Percentiles rank a stretch among this genome's conserved stretches.
Conservation (phyloP, 2,113 vertebrate genomes). For the Spea bombifrons region DNA sequence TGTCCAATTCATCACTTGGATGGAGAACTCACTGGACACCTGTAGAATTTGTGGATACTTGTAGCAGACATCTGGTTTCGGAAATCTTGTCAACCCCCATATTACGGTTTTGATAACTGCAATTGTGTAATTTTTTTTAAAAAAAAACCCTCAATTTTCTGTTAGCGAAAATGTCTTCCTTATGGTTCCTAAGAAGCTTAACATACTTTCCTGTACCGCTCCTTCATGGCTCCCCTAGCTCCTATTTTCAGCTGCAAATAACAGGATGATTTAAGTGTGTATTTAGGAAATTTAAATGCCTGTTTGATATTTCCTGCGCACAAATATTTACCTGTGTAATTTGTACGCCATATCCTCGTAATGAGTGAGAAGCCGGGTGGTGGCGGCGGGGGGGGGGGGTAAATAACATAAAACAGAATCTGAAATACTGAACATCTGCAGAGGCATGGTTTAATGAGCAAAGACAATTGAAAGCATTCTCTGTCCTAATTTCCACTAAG, state of each 20-base stretch:
- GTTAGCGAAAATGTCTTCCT: conserved; percentile 7
- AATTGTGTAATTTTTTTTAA: too few species aligned
- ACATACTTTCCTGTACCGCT: conserved; percentile 14
- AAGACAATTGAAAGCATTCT: conserved; percentile 69
- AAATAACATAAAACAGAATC: conserved; percentile 18
- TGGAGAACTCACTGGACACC: too few species aligned
- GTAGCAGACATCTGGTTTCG: too few species aligned
- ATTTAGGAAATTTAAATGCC: conserved; percentile 32
- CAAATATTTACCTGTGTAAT: conserved; percentile 46
- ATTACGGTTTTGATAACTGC: too few species aligned
- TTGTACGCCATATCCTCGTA: conserved; percentile 8
- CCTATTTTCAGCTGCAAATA: conserved; percentile 21
- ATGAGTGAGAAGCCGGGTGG: not conserved
- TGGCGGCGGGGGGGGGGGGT: not conserved
- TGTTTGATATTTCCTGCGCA: conserved; percentile 31
- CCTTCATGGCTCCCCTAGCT: conserved; percentile 13
- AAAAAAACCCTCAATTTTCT: too few species aligned
- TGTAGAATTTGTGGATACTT: too few species aligned
- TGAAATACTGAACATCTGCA: conserved; percentile 68
- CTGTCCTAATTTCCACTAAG: conserved; percentile 71
- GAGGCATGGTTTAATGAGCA: conserved; percentile 72
- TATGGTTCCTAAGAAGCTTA: not conserved
- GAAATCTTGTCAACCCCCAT: too few species aligned
- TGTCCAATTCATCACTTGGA: too few species aligned
- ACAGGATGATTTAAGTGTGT: conserved; percentile 21